Percentiles rank a stretch among this genome's conserved stretches.
Evolutionary conservation across 2,797 vertebrate species (phyloP).

Genomic region (Tiaroga cobitis): DNA sequence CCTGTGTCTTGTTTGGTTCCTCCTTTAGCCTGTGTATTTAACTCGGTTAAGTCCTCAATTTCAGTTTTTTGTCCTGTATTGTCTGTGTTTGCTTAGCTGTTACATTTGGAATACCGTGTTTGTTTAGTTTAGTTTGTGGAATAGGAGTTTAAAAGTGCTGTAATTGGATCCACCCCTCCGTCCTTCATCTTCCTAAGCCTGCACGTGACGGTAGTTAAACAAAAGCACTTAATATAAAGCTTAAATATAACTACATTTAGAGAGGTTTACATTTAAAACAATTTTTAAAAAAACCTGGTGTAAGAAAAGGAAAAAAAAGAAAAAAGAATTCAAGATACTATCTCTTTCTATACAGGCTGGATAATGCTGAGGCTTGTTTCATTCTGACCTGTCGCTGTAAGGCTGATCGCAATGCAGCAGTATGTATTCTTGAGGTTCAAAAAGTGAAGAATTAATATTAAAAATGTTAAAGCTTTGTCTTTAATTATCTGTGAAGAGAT

Average conservation of each 20-base stretch:
- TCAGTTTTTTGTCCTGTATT: neutral
- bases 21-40: neutral
- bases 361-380: slow-evolving; percentile 93
- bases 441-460: neutral
- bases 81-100: neutral
- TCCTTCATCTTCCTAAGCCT: no score
- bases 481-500: neutral
- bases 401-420: slow-evolving; percentile 90
- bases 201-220: no score
- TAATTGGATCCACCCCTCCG: neutral
- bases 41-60: neutral
- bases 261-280: no score
- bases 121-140: no score
- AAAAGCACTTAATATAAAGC: no score
- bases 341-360: slow-evolving; percentile 81
- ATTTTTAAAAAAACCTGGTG: neutral
- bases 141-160: neutral
- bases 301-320: neutral
- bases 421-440: slow-evolving; percentile 69
- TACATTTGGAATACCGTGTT: neutral
- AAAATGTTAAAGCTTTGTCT: neutral
- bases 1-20: neutral
- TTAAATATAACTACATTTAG: no score
- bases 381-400: slow-evolving; percentile 93
- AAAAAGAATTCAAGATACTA: neutral